A percentile compares a stretch with the other conserved stretches of the same genome.
Conservation (phyloP, 2,797 vertebrate genomes). For the Urosaurus nigricauda region DNA sequence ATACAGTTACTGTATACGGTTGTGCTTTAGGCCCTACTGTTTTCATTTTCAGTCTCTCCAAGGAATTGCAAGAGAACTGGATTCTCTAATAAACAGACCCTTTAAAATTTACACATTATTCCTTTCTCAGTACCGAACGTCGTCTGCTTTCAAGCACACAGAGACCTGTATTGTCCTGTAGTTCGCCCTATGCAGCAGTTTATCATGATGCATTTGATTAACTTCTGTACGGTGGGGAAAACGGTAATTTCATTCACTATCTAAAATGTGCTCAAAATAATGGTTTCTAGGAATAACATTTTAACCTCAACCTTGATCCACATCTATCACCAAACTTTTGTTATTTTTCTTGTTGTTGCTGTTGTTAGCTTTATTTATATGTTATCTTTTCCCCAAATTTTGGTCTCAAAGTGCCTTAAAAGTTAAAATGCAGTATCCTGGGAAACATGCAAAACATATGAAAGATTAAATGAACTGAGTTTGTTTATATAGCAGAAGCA, state of each 20-base stretch:
- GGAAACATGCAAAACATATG: too few species aligned
- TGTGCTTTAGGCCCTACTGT: neutral
- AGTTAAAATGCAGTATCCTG: too few species aligned
- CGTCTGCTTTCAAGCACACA: neutral
- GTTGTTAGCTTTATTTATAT: too few species aligned
- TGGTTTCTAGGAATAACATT: neutral
- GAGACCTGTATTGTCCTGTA: neutral
- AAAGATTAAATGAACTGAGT: too few species aligned
- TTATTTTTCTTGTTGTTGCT: too few species aligned
- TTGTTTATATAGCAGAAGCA: too few species aligned
- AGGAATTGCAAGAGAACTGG: constrained; percentile 20
- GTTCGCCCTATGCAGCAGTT: neutral
- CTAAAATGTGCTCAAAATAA: neutral
- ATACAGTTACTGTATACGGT: neutral
- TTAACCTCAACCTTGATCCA: neutral
- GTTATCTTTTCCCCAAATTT: too few species aligned
- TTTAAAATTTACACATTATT: neutral
- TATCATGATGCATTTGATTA: neutral
- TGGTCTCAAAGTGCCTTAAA: too few species aligned
- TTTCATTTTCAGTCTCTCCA: constrained; percentile 36
- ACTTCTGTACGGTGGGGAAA: neutral
- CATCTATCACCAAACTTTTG: neutral
- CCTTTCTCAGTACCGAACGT: neutral
- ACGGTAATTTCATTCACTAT: neutral
- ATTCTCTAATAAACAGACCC: constrained; percentile 23